Evolutionary conservation across 2,888 invertebrate genomes (phyloP).

Genomic region (Dolomedes plantarius): DNA sequence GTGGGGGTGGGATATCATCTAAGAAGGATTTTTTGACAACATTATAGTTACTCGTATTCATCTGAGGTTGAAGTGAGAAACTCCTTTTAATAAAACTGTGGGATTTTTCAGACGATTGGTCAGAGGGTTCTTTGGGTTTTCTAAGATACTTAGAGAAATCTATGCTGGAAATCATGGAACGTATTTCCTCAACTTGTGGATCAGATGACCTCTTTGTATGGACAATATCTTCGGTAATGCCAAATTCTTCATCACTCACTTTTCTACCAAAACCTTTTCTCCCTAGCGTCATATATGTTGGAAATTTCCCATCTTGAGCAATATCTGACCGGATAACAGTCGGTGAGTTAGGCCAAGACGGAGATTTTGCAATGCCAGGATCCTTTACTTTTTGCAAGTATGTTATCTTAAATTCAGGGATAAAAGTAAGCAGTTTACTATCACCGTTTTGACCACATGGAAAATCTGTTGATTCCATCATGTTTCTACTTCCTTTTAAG

Average conservation of each 20-base stretch:
- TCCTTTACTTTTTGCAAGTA: slow-evolving; percentile 28
- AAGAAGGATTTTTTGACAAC: slow-evolving; percentile 35
- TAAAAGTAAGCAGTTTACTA: slow-evolving; percentile 33
- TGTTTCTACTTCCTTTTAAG: too few relatives aligned
- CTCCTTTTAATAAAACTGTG: slow-evolving; percentile 20
- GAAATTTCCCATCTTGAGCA: slow-evolving; percentile 38
- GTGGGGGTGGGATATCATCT: slow-evolving; percentile 51
- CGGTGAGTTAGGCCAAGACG: slow-evolving; percentile 58
- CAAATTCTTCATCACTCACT: slow-evolving; percentile 26
- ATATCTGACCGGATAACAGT: slow-evolving; percentile 42
- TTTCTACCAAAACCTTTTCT: slow-evolving; percentile 29
- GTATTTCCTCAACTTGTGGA: slow-evolving; percentile 45
- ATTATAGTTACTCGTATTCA: not conserved
- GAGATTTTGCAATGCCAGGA: slow-evolving; percentile 40
- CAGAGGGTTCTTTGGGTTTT: slow-evolving; percentile 3
- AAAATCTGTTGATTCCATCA: slow-evolving; percentile 36
- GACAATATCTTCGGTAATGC: not conserved
- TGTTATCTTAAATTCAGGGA: slow-evolving; percentile 49
- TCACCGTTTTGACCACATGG: slow-evolving; percentile 27
- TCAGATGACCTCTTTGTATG: not conserved
- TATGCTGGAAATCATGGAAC: slow-evolving; percentile 47
- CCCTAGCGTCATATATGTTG: slow-evolving; percentile 65
- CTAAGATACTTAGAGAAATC: slow-evolving; percentile 60
- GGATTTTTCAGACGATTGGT: not conserved
- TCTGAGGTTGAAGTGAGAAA: slow-evolving; percentile 47